A percentile compares a stretch with the other conserved stretches of the same genome.
These are phyloP conservation scores for Selene dorsalis DNA, from an alignment of 2,797 vertebrate genomes.

Conservation along the genomic window DNA sequence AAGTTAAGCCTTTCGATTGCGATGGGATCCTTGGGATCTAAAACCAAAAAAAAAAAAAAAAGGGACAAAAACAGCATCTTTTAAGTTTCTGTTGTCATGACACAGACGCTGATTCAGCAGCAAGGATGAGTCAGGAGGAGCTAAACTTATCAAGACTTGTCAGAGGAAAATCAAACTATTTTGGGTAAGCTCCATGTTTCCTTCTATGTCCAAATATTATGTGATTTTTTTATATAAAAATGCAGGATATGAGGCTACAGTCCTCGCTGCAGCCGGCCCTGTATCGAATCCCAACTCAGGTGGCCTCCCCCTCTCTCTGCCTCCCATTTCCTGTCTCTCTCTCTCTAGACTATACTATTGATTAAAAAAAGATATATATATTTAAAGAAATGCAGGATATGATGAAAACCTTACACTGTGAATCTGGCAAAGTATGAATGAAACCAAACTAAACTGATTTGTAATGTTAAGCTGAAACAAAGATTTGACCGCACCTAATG, in stretches of 20 bases:
- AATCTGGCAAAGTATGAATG: too few species aligned
- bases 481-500: background rate
- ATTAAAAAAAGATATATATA: too few species aligned
- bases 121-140: slow-evolving; percentile 34
- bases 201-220: background rate
- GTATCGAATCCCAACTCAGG: too few species aligned
- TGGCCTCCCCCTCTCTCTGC: too few species aligned
- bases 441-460: background rate
- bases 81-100: background rate
- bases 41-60: background rate
- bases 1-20: slow-evolving; percentile 98
- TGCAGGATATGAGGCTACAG: too few species aligned
- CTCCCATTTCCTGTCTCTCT: too few species aligned
- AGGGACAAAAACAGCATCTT: background rate
- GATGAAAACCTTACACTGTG: background rate
- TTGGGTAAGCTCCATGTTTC: background rate
- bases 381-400: background rate
- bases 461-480: background rate
- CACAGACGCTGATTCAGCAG: background rate
- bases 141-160: background rate
- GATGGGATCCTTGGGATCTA: slow-evolving; percentile 98
- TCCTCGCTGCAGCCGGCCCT: too few species aligned
- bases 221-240: background rate
- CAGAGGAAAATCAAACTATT: background rate
- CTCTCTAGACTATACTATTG: too few species aligned